A percentile compares a stretch with the other conserved stretches of the same genome.
Evolutionary conservation across 2,888 invertebrate genomes (phyloP).

Genomic region (Gandaritis pyraliata): DNA sequence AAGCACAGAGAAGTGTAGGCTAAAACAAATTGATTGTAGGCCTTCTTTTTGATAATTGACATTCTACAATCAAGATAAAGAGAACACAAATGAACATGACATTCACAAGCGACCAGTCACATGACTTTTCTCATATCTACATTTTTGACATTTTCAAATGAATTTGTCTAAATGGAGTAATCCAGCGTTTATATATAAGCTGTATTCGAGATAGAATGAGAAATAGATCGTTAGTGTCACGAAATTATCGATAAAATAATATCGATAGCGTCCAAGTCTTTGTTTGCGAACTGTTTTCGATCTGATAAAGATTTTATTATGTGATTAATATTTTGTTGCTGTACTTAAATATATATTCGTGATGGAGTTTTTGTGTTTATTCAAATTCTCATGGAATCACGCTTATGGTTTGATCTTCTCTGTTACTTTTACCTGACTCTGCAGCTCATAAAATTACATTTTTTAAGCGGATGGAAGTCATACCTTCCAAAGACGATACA

Average conservation of each 20-base stretch:
- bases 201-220: slow-evolving; percentile 30
- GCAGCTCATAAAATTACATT: too few relatives aligned
- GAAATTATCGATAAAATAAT: slow-evolving; percentile 38
- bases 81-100: too few relatives aligned
- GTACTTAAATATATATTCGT: slow-evolving; percentile 13
- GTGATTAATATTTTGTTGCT: slow-evolving; percentile 35
- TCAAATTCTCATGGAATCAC: slow-evolving; percentile 7
- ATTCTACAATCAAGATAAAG: too few relatives aligned
- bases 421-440: background rate
- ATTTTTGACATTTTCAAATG: background rate
- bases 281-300: slow-evolving; percentile 35
- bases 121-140: too few relatives aligned
- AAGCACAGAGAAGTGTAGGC: too few relatives aligned
- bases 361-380: slow-evolving; percentile 7
- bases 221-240: slow-evolving; percentile 44
- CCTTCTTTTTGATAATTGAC: too few relatives aligned
- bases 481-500: background rate
- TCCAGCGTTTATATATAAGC: background rate
- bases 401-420: background rate
- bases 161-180: background rate
- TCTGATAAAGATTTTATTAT: slow-evolving; percentile 38
- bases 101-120: too few relatives aligned
- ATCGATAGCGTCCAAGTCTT: slow-evolving; percentile 38
- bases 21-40: too few relatives aligned
- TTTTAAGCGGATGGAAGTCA: background rate